Conservation (phyloP, 2,888 invertebrate species). For the Biston stratarius region DNA sequence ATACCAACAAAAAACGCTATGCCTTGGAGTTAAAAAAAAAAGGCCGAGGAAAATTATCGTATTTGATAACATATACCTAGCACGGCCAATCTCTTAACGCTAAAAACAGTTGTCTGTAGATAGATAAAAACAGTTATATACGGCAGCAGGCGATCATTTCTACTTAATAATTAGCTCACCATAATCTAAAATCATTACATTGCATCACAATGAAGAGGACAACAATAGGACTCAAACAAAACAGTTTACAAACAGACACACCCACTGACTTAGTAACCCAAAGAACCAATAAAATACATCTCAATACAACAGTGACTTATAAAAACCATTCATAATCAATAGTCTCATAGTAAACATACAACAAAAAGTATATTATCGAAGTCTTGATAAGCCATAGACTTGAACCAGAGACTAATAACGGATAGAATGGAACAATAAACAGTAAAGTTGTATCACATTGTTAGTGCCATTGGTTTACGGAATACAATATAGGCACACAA, state of each 20-base stretch:
- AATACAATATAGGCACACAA: constrained; percentile 71
- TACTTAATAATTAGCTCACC: constrained; percentile 10
- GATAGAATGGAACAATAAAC: constrained; percentile 66
- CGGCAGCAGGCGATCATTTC: constrained; percentile 1
- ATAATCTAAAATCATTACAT: constrained; percentile 26
- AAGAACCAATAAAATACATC: constrained; percentile 67
- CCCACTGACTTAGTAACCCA: constrained; percentile 72
- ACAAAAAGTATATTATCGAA: constrained; percentile 49
- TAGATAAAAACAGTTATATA: neutral
- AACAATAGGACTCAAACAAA: constrained; percentile 40
- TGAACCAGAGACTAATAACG: constrained; percentile 56
- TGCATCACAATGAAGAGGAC: constrained; percentile 47
- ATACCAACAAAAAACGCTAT: no score
- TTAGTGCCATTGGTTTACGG: constrained; percentile 70
- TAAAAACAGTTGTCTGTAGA: neutral
- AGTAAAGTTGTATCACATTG: constrained; percentile 58
- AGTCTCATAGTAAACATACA: constrained; percentile 20
- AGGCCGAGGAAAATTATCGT: constrained; percentile 16
- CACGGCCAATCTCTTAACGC: neutral
- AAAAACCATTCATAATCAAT: constrained; percentile 60
- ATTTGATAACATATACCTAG: neutral
- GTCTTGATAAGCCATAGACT: constrained; percentile 67
- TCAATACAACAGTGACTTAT: constrained; percentile 76
- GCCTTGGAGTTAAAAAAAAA: no score
- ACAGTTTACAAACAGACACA: constrained; percentile 51